Evolutionary conservation across 2,113 vertebrate genomes (phyloP), one percentile per base, ranked within the genome.

Genomic region (Phodopus roborovskii): DNA sequence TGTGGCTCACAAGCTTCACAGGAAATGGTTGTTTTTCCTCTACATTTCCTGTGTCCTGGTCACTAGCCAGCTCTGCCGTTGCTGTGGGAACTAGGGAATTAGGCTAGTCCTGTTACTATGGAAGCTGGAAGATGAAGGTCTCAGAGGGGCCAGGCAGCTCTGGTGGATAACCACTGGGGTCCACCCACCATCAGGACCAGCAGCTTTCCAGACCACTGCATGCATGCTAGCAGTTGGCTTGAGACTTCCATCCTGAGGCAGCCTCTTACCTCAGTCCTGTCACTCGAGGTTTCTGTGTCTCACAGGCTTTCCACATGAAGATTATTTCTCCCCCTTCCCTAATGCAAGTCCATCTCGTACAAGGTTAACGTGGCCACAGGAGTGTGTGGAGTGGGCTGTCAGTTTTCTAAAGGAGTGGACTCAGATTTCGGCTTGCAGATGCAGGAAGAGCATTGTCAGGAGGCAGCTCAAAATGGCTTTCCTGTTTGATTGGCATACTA

Each of bases 11-110:
- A 50, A 58, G 68, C 53, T 85, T 73, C 91, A 88, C 96, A 92
- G 96, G 97, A 97, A 96, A 91, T 93, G 94, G 94, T 85, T 90
- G 90, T 68, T 95, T 94, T 96, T 89, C 94, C 94, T 93, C 64
- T n/a, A 1, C 3, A 68, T 53, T 89, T 93, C 83, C 90, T 62
- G 60, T 45, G 75, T 94, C 75, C 19, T 82, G 81, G 88, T 94
- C 66, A 64, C 90, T 71, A 64, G 71, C 74, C 36, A n/a, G 53
- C 39, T 95, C 20, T 6, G 62, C 50, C 22, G 19, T 4, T 39
- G 56, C 84, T 1, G 0, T 90, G 85, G 82, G 68, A 91, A 83
- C 75, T 78, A 56, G 88, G 91, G 82, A 94, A 89, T 88, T 73
- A 62, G 81, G 71, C 62, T 79, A 74, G 90, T 92, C 45, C 30